Conservation (phyloP, 2,888 invertebrate species). For the Zygogramma bicolorata region DNA sequence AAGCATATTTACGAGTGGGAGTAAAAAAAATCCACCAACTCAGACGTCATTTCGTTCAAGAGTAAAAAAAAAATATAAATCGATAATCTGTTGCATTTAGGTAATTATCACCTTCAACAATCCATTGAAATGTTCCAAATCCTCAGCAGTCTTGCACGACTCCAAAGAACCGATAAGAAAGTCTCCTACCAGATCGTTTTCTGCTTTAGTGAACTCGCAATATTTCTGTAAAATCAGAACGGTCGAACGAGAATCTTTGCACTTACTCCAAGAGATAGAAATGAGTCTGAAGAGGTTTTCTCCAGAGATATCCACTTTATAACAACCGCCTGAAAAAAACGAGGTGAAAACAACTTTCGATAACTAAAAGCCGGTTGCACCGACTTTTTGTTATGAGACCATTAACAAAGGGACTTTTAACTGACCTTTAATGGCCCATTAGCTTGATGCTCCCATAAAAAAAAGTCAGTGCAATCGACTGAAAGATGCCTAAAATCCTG, state of each 20-base stretch:
- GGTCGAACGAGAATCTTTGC: conserved; percentile 67
- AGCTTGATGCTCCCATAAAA: no score
- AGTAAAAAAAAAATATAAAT: no score
- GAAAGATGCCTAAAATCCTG: no score
- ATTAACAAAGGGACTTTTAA: no score
- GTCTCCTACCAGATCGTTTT: conserved; percentile 71
- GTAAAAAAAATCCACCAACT: no score
- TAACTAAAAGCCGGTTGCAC: no score
- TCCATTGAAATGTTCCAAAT: conserved; percentile 64
- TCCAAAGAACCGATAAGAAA: conserved; percentile 69
- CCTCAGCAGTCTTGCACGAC: conserved; percentile 65
- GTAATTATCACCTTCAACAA: conserved; percentile 66
- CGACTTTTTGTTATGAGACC: no score
- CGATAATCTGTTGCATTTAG: neutral
- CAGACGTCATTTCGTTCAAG: no score
- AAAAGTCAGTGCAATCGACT: no score
- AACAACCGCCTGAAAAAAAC: conserved; percentile 36
- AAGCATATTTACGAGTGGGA: no score
- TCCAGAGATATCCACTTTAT: conserved; percentile 69
- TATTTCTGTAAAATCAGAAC: conserved; percentile 69
- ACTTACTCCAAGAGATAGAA: conserved; percentile 67
- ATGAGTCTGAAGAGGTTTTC: conserved; percentile 68
- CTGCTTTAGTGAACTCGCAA: conserved; percentile 63
- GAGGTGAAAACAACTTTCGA: no score
- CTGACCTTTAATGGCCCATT: no score